phyloP scores from a whole-genome alignment of 1,140 invertebrate species.

The Physella acuta region DNA sequence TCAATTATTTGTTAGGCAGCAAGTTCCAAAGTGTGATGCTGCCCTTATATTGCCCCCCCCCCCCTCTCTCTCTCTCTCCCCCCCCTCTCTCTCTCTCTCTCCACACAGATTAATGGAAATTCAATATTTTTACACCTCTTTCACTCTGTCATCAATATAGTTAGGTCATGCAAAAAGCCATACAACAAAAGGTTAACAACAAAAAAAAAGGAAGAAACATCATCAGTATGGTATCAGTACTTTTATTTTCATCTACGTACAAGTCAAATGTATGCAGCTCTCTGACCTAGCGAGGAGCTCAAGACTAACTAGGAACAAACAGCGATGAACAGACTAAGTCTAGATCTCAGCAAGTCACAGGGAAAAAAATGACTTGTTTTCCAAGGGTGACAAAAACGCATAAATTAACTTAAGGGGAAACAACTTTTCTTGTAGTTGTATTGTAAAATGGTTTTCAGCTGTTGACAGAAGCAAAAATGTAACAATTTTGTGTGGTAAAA shows the following conservation, averaged over 20 bases:
- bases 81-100: no score
- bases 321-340: neutral
- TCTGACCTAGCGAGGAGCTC: slow-evolving; percentile 4
- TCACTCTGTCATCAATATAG: no score
- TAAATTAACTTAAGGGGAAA: neutral
- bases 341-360: neutral
- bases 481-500: neutral
- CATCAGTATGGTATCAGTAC: neutral
- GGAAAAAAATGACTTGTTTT: neutral
- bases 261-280: neutral
- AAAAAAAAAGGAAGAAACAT: no score
- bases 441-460: neutral
- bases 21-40: no score
- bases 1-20: no score
- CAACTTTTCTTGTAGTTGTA: neutral
- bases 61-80: no score
- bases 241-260: slow-evolving; percentile 3
- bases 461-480: neutral
- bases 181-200: no score
- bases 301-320: neutral
- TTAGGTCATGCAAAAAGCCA: no score
- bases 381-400: neutral
- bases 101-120: no score
- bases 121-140: no score
- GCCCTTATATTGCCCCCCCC: no score